Evolutionary conservation across 30 jellyfish, hydroid and myxozoan genomes (phyloP).

Genomic region (Rhopilema esculentum): DNA sequence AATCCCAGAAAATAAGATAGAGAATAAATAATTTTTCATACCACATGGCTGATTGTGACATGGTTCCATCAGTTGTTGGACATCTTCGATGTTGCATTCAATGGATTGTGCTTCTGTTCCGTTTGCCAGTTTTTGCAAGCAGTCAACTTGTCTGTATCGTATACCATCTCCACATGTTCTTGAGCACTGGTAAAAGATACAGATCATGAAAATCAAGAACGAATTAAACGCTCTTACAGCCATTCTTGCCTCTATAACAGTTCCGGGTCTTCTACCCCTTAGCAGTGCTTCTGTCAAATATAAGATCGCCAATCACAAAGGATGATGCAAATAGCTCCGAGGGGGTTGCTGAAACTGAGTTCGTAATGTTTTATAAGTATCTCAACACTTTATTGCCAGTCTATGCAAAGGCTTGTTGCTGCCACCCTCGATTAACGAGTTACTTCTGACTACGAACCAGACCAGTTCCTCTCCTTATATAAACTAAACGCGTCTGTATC

Average conservation of each 20-base stretch:
- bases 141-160: conserved; percentile 48
- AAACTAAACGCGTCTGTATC: neutral
- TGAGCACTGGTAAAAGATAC: conserved; percentile 71
- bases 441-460: neutral
- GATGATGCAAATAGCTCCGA: conserved; percentile 24
- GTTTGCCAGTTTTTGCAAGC: conserved; percentile 49
- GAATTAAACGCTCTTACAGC: neutral
- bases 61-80: conserved; percentile 33
- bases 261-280: neutral
- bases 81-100: conserved; percentile 48
- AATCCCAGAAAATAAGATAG: neutral
- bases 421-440: neutral
- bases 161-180: conserved; percentile 80
- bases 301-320: neutral
- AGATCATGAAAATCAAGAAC: neutral
- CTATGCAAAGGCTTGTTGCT: too few species aligned
- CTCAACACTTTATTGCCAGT: too few species aligned
- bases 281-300: conserved; percentile 9
- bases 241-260: neutral
- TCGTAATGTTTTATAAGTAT: too few species aligned
- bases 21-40: neutral
- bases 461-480: neutral
- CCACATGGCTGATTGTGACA: conserved; percentile 74
- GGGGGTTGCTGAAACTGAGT: neutral
- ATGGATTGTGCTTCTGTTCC: conserved; percentile 42